Conservation (phyloP, 2,888 invertebrate genomes). For the Margaritifera margaritifera region DNA sequence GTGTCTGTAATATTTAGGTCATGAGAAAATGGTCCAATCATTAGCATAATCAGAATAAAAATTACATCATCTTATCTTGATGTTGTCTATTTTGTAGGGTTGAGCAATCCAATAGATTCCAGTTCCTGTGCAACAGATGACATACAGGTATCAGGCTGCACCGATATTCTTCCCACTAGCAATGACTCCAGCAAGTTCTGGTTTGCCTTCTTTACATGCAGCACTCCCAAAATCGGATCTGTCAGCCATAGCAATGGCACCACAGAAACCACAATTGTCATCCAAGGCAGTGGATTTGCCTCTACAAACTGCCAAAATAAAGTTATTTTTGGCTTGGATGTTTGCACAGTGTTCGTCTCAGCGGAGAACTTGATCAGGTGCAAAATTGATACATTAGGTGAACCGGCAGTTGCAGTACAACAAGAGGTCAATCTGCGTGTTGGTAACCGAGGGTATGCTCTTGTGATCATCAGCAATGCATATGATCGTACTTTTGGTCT, state of each 20-base stretch:
- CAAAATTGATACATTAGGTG: conserved; percentile 20
- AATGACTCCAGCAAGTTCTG: conserved; percentile 37
- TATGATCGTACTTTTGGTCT: conserved; percentile 34
- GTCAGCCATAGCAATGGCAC: conserved; percentile 42
- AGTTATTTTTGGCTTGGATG: conserved; percentile 36
- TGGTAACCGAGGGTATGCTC: conserved; percentile 38
- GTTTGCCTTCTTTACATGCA: conserved; percentile 43
- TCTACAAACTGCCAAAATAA: conserved; percentile 48
- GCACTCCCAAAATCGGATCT: conserved; percentile 38
- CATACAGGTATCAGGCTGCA: conserved; percentile 31
- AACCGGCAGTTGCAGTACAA: conserved; percentile 32
- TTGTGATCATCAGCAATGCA: conserved; percentile 24
- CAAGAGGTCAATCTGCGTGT: conserved; percentile 35
- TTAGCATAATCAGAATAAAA: too few species aligned
- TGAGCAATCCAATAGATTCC: conserved; percentile 26
- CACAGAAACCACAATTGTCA: conserved; percentile 30
- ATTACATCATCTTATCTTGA: neutral
- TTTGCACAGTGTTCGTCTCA: conserved; percentile 22
- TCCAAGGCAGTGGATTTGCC: conserved; percentile 48
- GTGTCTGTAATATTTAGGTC: too few species aligned
- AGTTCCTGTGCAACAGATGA: conserved; percentile 34
- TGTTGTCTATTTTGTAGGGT: conserved; percentile 24
- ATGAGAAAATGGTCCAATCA: conserved; percentile 11
- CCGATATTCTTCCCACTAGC: conserved; percentile 22
- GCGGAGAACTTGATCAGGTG: conserved; percentile 23